A percentile compares a stretch with the other conserved stretches of the same genome.
Evolutionary conservation across 2,797 vertebrate species (phyloP).

Genomic region (Phoebastria nigripes): DNA sequence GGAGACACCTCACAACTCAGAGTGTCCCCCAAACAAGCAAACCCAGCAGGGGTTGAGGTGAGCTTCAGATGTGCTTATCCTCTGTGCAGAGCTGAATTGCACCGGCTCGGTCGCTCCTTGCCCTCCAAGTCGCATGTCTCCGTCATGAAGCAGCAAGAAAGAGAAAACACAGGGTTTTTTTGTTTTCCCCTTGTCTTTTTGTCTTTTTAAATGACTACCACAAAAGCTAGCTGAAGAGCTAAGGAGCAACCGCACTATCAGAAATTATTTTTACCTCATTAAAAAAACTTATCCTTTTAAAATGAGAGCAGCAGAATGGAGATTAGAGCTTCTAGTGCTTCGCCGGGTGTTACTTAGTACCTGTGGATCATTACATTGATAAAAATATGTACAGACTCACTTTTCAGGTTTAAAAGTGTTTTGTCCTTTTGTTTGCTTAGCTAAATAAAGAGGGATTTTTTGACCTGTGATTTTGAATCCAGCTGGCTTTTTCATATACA

Average conservation of each 20-base stretch:
- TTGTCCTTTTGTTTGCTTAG: slow-evolving; percentile 56
- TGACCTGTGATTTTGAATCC: slow-evolving; percentile 56
- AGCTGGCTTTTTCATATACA: slow-evolving; percentile 52
- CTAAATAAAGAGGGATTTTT: slow-evolving; percentile 54
- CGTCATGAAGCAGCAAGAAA: neutral
- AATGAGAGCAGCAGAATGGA: neutral
- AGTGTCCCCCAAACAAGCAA: neutral
- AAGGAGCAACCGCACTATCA: neutral
- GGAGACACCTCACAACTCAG: neutral
- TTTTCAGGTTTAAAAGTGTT: slow-evolving; percentile 50
- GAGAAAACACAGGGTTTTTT: neutral
- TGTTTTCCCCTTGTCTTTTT: neutral
- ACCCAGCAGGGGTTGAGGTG: neutral
- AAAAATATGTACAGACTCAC: slow-evolving; percentile 54
- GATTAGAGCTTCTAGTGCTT: neutral
- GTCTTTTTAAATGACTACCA: neutral
- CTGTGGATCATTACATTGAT: slow-evolving; percentile 37
- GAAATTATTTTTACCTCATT: slow-evolving; percentile 27
- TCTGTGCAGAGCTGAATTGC: neutral
- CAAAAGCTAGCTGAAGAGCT: neutral
- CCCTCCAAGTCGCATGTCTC: fast-evolving
- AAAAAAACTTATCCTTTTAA: neutral
- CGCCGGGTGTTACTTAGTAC: neutral
- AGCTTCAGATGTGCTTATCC: neutral
- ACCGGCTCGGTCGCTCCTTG: fast-evolving